Percentiles rank a stretch among this genome's conserved stretches.
These are phyloP conservation scores for Malthinus flaveolus DNA, from an alignment of 2,888 invertebrate genomes.

Conservation along the genomic window DNA sequence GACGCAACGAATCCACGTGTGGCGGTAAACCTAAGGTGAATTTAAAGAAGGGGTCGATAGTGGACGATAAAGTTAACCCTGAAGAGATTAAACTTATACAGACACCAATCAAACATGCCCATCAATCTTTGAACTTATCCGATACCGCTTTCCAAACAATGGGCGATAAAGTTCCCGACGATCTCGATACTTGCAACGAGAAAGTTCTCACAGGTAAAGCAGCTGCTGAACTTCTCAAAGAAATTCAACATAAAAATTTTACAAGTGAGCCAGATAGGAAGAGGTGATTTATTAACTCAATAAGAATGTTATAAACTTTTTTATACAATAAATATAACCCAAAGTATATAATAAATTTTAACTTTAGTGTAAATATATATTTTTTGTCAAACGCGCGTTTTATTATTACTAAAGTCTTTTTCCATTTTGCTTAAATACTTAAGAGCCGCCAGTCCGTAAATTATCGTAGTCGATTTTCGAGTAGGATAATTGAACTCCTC, in stretches of 20 bases:
- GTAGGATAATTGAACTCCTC: conserved; percentile 3
- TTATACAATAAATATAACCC: conserved; percentile 12
- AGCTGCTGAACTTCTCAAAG: conserved; percentile 42
- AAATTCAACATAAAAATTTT: conserved; percentile 36
- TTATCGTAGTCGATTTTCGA: not conserved
- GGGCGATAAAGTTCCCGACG: conserved; percentile 52
- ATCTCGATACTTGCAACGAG: conserved; percentile 46
- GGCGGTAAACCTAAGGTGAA: conserved; percentile 5
- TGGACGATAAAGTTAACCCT: conserved; percentile 44
- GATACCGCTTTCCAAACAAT: conserved; percentile 51
- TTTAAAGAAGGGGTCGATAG: conserved; percentile 38
- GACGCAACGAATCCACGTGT: not conserved
- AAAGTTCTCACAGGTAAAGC: conserved; percentile 42
- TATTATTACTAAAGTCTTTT: conserved; percentile 8
- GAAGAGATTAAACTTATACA: conserved; percentile 46
- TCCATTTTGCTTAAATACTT: conserved; percentile 14
- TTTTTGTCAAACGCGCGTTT: conserved; percentile 7
- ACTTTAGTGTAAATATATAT: not conserved
- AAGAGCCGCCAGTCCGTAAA: conserved; percentile 9
- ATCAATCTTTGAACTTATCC: conserved; percentile 45
- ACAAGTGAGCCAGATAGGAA: conserved; percentile 17
- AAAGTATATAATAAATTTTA: conserved; percentile 18
- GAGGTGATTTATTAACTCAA: conserved; percentile 3
- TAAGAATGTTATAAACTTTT: conserved; percentile 7
- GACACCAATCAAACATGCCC: conserved; percentile 46